phyloP scores from a whole-genome alignment of 1,140 invertebrate genomes.

The Habropoda laboriosa region DNA sequence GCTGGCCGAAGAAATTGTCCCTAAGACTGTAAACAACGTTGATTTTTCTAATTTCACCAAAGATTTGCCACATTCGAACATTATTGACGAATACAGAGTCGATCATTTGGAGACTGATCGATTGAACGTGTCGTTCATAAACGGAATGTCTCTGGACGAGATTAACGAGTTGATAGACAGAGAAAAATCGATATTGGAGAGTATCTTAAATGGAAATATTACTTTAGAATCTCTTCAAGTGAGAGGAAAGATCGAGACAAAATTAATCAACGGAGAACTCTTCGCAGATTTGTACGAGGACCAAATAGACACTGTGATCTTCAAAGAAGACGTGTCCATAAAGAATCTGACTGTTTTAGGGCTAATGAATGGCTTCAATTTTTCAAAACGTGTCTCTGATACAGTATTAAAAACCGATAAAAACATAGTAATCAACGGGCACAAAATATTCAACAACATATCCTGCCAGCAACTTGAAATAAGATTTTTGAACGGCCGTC shows the following conservation, averaged over 20 bases:
- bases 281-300: slow-evolving; percentile 56
- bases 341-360: slow-evolving; percentile 63
- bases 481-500: slow-evolving; percentile 61
- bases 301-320: slow-evolving; percentile 56
- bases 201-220: slow-evolving; percentile 24
- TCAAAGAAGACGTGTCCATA: slow-evolving; percentile 54
- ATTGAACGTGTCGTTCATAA: slow-evolving; percentile 58
- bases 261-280: slow-evolving; percentile 55
- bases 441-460: slow-evolving; percentile 60
- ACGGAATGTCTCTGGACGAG: slow-evolving; percentile 55
- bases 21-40: slow-evolving; percentile 60
- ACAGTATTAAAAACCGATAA: slow-evolving; percentile 62
- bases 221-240: slow-evolving; percentile 58
- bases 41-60: slow-evolving; percentile 56
- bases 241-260: slow-evolving; percentile 56
- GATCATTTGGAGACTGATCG: slow-evolving; percentile 52
- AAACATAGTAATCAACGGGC: slow-evolving; percentile 50
- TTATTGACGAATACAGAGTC: slow-evolving; percentile 61
- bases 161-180: slow-evolving; percentile 34
- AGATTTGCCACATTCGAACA: slow-evolving; percentile 51
- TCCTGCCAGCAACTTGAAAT: slow-evolving; percentile 48
- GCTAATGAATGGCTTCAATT: slow-evolving; percentile 66
- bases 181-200: neutral
- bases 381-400: slow-evolving; percentile 62
- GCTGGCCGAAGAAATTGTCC: slow-evolving; percentile 49